Evolutionary conservation across 2,113 vertebrate genomes (phyloP).

Genomic region (Martes martes): DNA sequence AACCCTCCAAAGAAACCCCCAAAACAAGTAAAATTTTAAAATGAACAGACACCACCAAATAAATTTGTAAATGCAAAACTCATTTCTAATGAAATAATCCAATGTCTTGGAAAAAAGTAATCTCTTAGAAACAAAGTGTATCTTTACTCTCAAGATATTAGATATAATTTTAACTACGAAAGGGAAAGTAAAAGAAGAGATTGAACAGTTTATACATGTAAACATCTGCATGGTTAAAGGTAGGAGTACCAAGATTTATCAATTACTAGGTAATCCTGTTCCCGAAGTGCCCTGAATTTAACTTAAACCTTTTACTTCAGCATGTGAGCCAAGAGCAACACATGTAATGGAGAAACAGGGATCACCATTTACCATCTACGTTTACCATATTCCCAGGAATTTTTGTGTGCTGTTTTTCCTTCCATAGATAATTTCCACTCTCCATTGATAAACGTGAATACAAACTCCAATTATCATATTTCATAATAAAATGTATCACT

Average conservation of each 20-base stretch:
- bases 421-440: not conserved
- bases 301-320: not conserved
- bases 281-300: not conserved
- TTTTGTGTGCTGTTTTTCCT: not conserved
- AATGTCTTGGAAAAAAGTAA: not conserved
- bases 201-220: not conserved
- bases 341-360: not conserved
- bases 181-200: not conserved
- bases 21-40: not conserved
- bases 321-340: not conserved
- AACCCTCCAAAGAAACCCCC: not conserved
- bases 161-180: not conserved
- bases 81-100: not conserved
- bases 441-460: not conserved
- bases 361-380: not conserved
- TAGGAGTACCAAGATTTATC: not conserved
- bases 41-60: not conserved
- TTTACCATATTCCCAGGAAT: not conserved
- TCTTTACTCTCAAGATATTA: not conserved
- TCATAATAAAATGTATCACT: not conserved
- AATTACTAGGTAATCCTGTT: not conserved
- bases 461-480: not conserved
- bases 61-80: not conserved
- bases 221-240: not conserved
- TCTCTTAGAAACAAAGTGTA: not conserved